Evolutionary conservation across 2,113 vertebrate genomes (phyloP).

Genomic region (Dascyllus trimaculatus): DNA sequence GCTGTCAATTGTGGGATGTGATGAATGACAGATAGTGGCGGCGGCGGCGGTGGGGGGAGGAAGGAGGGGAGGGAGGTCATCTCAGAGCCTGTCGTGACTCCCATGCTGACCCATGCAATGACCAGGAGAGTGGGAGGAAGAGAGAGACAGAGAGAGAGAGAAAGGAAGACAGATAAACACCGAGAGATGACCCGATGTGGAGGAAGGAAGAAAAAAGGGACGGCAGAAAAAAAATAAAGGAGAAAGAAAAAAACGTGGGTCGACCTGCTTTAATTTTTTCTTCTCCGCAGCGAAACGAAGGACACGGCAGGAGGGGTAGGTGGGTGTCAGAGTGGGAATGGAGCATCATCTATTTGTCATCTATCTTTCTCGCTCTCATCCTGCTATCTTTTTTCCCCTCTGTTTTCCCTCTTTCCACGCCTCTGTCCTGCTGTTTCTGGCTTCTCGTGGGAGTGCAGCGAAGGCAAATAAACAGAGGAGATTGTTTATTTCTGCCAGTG

Average conservation of each 20-base stretch:
- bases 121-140: conserved; percentile 78
- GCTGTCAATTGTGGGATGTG: conserved; percentile 80
- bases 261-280: conserved; percentile 69
- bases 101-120: conserved; percentile 71
- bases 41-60: conserved; percentile 31
- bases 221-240: conserved; percentile 15
- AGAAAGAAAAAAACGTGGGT: conserved; percentile 58
- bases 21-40: conserved; percentile 74
- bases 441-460: conserved; percentile 78
- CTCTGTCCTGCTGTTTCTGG: conserved; percentile 83
- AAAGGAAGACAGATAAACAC: conserved; percentile 63
- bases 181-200: conserved; percentile 56
- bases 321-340: conserved; percentile 83
- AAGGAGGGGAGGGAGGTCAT: conserved; percentile 43
- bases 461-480: conserved; percentile 83
- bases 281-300: conserved; percentile 72
- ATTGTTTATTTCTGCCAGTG: conserved; percentile 82
- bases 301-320: conserved; percentile 79
- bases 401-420: conserved; percentile 74
- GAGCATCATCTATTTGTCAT: conserved; percentile 87
- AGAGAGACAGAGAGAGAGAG: conserved; percentile 52
- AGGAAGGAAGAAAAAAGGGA: conserved; percentile 62
- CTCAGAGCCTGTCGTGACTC: conserved; percentile 69
- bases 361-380: conserved; percentile 77
- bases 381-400: conserved; percentile 62